phyloP scores from a whole-genome alignment of 2,113 vertebrate species.

The Pygoscelis adeliae region DNA sequence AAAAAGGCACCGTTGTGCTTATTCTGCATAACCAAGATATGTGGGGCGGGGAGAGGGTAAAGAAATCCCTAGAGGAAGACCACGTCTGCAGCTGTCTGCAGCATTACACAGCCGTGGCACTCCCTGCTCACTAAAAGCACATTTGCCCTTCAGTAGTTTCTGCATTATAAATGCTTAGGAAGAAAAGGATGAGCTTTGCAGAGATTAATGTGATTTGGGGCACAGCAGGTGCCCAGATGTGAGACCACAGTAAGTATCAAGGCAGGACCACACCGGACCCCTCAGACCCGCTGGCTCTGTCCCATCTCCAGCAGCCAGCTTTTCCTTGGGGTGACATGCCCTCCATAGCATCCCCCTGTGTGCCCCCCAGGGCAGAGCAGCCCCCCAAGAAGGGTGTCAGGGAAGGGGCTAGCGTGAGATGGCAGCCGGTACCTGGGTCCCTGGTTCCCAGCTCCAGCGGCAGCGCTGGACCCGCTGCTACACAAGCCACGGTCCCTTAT shows the following conservation, averaged over 20 bases:
- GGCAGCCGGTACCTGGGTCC: background rate
- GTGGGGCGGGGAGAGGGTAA: background rate
- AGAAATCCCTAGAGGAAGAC: background rate
- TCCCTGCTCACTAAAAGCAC: background rate
- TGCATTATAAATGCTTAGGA: background rate
- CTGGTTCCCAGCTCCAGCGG: background rate
- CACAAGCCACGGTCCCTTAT: background rate
- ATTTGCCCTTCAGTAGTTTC: background rate
- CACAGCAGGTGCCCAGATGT: background rate
- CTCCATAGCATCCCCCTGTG: background rate
- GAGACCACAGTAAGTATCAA: background rate
- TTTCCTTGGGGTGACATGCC: background rate
- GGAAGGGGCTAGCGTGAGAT: background rate
- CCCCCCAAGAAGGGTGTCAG: fast-evolving
- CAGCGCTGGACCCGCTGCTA: fast-evolving
- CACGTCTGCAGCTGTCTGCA: background rate
- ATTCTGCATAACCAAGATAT: background rate
- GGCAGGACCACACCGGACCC: fast-evolving
- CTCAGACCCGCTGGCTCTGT: background rate
- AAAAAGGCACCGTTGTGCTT: background rate
- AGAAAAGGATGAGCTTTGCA: background rate
- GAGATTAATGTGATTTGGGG: background rate
- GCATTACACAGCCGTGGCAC: background rate
- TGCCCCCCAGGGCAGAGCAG: background rate
- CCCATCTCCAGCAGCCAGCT: fast-evolving